Percentiles rank a stretch among this genome's conserved stretches.
Conservation (phyloP, 2,888 invertebrate species). For the Ormyrus thymus region DNA sequence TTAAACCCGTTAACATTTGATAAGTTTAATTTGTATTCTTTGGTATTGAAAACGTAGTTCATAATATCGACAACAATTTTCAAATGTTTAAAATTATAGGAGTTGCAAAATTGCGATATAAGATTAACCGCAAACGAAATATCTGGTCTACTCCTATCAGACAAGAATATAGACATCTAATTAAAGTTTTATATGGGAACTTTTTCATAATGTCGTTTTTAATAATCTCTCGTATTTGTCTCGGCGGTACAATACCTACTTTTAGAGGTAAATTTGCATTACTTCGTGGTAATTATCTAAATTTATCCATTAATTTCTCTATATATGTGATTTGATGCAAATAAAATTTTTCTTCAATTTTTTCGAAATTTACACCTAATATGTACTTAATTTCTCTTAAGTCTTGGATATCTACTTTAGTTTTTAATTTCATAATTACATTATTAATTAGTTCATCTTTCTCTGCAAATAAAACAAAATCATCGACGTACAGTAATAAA, state of each 20-base stretch:
- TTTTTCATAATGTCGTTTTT: slow-evolving; percentile 31
- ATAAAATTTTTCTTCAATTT: too few relatives aligned
- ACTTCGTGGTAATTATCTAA: slow-evolving; percentile 14
- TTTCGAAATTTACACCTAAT: too few relatives aligned
- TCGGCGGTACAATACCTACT: slow-evolving; percentile 24
- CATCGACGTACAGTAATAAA: slow-evolving; percentile 22
- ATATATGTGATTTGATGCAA: slow-evolving; percentile 27
- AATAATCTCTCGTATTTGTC: slow-evolving; percentile 6
- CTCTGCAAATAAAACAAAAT: neutral
- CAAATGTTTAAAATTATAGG: slow-evolving; percentile 7
- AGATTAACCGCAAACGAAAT: slow-evolving; percentile 8
- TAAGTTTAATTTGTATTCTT: neutral
- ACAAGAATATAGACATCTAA: neutral
- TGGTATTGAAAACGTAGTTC: slow-evolving; percentile 18
- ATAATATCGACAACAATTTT: slow-evolving; percentile 12
- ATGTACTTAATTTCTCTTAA: too few relatives aligned
- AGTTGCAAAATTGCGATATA: slow-evolving; percentile 7
- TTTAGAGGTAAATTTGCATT: slow-evolving; percentile 30
- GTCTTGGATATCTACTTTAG: too few relatives aligned
- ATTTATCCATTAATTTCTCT: slow-evolving; percentile 21
- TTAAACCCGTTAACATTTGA: neutral
- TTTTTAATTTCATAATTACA: too few relatives aligned
- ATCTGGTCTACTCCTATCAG: slow-evolving; percentile 15
- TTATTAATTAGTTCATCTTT: too few relatives aligned
- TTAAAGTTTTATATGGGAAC: slow-evolving; percentile 23